These are phyloP conservation scores for Smutsia temminckii DNA, from an alignment of 2,797 vertebrate species.

Conservation along the genomic window DNA sequence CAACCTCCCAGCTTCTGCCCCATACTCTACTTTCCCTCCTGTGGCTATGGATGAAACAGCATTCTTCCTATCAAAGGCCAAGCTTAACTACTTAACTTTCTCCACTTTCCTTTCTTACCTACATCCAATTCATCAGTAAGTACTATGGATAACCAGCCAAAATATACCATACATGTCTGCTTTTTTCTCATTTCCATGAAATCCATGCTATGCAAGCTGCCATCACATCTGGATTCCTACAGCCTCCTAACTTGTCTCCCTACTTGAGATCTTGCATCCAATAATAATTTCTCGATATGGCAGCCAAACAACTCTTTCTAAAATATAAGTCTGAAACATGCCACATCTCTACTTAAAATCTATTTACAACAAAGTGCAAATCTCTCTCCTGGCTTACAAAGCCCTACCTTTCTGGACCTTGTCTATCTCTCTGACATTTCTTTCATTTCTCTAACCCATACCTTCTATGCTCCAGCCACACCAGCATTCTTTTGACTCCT, in stretches of 20 bases:
- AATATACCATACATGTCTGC: not conserved
- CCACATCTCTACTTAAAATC: not conserved
- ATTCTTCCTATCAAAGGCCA: not conserved
- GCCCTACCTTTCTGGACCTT: not conserved
- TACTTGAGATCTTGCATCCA: not conserved
- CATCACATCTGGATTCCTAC: not conserved
- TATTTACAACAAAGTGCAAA: not conserved
- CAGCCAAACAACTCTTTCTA: not conserved
- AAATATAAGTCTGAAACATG: not conserved
- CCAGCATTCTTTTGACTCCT: not conserved
- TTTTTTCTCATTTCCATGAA: not conserved
- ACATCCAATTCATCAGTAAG: not conserved
- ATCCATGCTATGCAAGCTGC: not conserved
- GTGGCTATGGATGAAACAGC: fast-evolving
- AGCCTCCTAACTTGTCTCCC: not conserved
- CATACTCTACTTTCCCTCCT: not conserved
- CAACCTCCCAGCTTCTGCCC: not conserved
- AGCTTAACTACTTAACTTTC: not conserved
- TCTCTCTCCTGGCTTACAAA: not conserved
- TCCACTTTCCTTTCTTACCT: not conserved
- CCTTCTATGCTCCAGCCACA: not conserved
- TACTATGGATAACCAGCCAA: not conserved
- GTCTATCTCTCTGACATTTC: not conserved
- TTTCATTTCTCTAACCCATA: not conserved
- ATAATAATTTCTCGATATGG: not conserved